Conservation (phyloP, 2,888 invertebrate genomes). For the Papilio elwesi region DNA sequence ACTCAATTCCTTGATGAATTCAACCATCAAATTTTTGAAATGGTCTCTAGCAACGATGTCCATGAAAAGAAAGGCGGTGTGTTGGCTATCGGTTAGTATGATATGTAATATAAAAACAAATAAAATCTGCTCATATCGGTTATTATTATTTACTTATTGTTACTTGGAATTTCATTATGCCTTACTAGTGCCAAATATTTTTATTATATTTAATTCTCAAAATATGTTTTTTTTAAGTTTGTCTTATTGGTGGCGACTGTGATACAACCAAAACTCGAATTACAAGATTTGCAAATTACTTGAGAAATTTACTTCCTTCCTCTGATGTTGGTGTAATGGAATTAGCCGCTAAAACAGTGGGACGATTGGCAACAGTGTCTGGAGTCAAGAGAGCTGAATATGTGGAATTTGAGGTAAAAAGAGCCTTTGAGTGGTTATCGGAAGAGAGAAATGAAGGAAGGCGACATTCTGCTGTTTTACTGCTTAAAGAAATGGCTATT, state of each 20-base stretch:
- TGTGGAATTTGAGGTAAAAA: conserved; percentile 98
- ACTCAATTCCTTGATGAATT: conserved; percentile 96
- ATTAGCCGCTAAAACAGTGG: conserved; percentile 97
- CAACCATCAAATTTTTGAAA: conserved; percentile 97
- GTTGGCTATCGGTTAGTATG: conserved; percentile 90
- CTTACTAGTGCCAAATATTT: background rate
- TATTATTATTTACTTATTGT: background rate
- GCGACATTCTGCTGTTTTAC: conserved; percentile 95
- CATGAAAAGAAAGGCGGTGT: conserved; percentile 98
- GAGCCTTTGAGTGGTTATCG: conserved; percentile 97
- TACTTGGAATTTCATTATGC: background rate
- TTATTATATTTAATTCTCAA: background rate
- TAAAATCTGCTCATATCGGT: background rate
- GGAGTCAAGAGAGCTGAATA: conserved; percentile 98
- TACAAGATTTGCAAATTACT: conserved; percentile 95
- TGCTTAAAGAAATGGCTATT: conserved; percentile 96
- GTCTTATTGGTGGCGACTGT: conserved; percentile 96
- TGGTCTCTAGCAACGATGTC: conserved; percentile 96
- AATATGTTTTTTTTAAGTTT: conserved; percentile 80
- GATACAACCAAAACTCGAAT: conserved; percentile 95
- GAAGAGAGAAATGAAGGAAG: conserved; percentile 96
- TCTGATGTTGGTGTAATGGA: conserved; percentile 97
- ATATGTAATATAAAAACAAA: background rate
- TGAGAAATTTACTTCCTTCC: conserved; percentile 94
- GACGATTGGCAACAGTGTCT: conserved; percentile 94